phyloP scores from a whole-genome alignment of 2,113 vertebrate species.

The Leptodactylus fuscus region DNA sequence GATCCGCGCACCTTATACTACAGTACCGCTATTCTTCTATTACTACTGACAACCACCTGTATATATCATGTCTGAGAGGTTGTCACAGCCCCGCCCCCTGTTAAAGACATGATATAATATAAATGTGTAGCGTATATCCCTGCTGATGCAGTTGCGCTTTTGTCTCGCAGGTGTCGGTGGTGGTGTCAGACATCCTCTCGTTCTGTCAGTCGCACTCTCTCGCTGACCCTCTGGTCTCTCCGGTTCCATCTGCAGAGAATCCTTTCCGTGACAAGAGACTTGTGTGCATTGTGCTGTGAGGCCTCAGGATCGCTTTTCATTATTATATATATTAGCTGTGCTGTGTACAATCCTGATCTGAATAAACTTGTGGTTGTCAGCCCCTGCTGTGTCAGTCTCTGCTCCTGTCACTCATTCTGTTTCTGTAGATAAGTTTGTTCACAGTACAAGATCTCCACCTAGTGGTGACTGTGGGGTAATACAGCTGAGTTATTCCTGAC shows the following conservation, averaged over 20 bases:
- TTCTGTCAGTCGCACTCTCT: slow-evolving; percentile 86
- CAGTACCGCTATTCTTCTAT: too few species aligned
- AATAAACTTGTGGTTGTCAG: neutral
- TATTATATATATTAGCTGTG: neutral
- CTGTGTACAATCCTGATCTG: neutral
- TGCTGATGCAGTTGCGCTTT: neutral
- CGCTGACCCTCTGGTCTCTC: slow-evolving; percentile 83
- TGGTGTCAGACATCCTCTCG: slow-evolving; percentile 85
- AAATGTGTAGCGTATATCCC: too few species aligned
- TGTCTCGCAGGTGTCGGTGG: slow-evolving; percentile 82
- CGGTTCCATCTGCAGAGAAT: slow-evolving; percentile 83
- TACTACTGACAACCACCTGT: too few species aligned
- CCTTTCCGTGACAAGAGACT: slow-evolving; percentile 81
- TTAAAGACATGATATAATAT: neutral
- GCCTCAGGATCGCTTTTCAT: neutral
- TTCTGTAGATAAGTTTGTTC: too few species aligned
- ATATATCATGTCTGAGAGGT: too few species aligned
- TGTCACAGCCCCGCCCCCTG: neutral
- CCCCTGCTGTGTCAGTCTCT: neutral
- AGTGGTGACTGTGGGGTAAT: too few species aligned
- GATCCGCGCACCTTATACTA: too few species aligned
- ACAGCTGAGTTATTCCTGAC: too few species aligned
- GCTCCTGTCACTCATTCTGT: too few species aligned
- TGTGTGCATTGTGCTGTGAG: slow-evolving; percentile 83
- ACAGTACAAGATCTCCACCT: too few species aligned